Conservation (phyloP, 2,113 vertebrate species). For the Suncus etruscus region DNA sequence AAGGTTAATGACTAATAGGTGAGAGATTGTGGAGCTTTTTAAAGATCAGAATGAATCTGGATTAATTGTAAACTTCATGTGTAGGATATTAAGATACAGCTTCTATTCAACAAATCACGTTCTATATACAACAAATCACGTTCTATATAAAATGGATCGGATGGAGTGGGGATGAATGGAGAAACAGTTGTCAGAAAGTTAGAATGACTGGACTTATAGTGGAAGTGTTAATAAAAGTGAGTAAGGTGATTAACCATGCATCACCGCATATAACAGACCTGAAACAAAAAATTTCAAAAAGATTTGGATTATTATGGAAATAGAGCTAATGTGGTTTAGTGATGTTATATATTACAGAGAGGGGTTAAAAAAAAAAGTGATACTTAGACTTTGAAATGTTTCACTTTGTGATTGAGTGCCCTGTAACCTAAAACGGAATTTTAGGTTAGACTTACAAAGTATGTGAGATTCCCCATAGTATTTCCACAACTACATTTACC, state of each 20-base stretch:
- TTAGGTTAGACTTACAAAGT: slow-evolving; percentile 2
- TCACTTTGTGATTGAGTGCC: slow-evolving; percentile 40
- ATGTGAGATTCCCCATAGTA: neutral
- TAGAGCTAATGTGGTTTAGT: neutral
- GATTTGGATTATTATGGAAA: slow-evolving; percentile 24
- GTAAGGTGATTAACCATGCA: neutral
- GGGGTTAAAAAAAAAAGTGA: neutral
- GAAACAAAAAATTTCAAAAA: too few species aligned
- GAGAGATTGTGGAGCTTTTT: neutral
- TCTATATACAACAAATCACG: neutral
- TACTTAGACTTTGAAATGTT: slow-evolving; percentile 19
- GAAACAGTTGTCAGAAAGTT: neutral
- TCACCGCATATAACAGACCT: too few species aligned
- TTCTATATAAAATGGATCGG: neutral
- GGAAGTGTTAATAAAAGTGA: neutral
- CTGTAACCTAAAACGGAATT: neutral
- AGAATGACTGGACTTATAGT: neutral
- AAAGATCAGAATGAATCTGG: slow-evolving; percentile 28
- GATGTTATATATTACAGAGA: neutral
- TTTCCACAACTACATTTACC: neutral
- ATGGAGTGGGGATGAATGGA: neutral
- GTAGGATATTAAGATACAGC: slow-evolving; percentile 11
- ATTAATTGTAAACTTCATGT: slow-evolving; percentile 1
- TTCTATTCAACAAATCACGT: slow-evolving; percentile 47
- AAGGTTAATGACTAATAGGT: neutral